Evolutionary conservation across 2,113 vertebrate species (phyloP).

Genomic region (Eubucco bourcierii): DNA sequence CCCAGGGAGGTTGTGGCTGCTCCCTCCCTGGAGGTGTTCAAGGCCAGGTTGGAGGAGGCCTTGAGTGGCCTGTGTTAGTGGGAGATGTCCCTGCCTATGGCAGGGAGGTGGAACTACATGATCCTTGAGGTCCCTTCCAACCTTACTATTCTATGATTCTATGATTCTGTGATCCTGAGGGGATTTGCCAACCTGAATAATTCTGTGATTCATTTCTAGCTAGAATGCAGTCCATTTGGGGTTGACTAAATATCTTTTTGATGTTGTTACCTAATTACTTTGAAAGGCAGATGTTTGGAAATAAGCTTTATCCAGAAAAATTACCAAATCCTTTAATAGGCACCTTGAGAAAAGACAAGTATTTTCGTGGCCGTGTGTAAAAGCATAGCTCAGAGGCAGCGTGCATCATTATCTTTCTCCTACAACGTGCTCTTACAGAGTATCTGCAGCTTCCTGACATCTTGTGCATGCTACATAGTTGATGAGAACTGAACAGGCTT

Average conservation of each 20-base stretch:
- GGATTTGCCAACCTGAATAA: too few species aligned
- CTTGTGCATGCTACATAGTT: rapidly evolving
- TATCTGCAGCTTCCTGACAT: background rate
- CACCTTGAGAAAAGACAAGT: background rate
- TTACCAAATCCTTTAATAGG: background rate
- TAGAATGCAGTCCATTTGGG: background rate
- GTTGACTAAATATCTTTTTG: background rate
- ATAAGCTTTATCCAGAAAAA: background rate
- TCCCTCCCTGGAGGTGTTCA: too few species aligned
- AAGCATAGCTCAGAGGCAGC: background rate
- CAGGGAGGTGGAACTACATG: too few species aligned
- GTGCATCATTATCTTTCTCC: background rate
- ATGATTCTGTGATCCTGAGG: too few species aligned
- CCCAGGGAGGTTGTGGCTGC: too few species aligned
- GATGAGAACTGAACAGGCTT: background rate
- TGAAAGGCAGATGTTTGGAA: background rate
- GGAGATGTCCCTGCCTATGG: too few species aligned
- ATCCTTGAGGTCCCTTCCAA: too few species aligned
- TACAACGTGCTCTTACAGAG: background rate
- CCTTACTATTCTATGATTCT: too few species aligned
- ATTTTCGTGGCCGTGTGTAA: background rate
- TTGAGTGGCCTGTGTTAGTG: too few species aligned
- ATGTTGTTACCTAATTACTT: background rate
- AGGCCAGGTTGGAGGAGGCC: too few species aligned
- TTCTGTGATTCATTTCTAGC: background rate